These are phyloP conservation scores for Threskiornis aethiopicus DNA, from an alignment of 2,797 vertebrate species.

Conservation along the genomic window DNA sequence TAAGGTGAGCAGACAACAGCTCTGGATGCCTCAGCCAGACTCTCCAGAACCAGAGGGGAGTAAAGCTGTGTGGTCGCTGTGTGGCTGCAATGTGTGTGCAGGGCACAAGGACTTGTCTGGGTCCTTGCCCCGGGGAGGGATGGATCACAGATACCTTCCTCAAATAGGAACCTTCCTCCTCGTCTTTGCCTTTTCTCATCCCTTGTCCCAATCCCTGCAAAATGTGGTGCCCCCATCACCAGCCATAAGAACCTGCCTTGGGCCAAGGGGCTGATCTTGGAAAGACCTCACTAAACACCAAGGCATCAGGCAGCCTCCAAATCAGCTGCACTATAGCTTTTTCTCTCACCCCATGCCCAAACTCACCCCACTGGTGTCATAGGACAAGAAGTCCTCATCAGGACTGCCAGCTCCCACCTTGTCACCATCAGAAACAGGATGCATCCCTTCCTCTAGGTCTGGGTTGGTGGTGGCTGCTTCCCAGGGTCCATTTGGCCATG, in stretches of 20 bases:
- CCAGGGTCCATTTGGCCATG: neutral
- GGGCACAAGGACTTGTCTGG: neutral
- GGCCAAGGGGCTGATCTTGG: neutral
- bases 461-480: neutral
- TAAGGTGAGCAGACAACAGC: neutral
- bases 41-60: neutral
- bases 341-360: neutral
- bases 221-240: neutral
- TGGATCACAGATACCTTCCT: neutral
- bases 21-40: neutral
- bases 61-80: accelerated
- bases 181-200: neutral
- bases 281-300: neutral
- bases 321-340: neutral
- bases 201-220: neutral
- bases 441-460: neutral
- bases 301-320: neutral
- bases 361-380: too few species aligned
- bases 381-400: neutral
- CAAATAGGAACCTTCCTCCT: neutral
- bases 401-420: neutral
- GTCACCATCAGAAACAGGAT: neutral
- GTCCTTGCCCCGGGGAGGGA: neutral
- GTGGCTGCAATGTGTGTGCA: neutral
- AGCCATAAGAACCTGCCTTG: neutral